These are phyloP conservation scores for Meghimatium bilineatum DNA, from an alignment of 2,888 invertebrate genomes.

Conservation along the genomic window DNA sequence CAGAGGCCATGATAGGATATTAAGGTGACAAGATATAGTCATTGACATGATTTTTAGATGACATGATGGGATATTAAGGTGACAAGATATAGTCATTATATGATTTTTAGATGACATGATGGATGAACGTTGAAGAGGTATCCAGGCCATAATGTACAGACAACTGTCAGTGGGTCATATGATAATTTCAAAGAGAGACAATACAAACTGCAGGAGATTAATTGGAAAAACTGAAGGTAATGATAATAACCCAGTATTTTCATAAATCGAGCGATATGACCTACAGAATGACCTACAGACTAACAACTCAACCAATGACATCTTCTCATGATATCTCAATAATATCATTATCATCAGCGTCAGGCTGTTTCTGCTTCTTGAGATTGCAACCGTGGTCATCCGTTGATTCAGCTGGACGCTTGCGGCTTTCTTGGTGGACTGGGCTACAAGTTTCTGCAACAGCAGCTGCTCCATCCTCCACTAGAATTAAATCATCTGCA, in stretches of 20 bases:
- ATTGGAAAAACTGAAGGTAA: too few relatives aligned
- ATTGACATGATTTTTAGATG: neutral
- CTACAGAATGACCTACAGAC: too few relatives aligned
- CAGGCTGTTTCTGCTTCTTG: slow-evolving; percentile 33
- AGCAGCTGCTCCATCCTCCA: slow-evolving; percentile 53
- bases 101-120: neutral
- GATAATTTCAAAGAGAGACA: too few relatives aligned
- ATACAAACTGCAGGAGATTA: too few relatives aligned
- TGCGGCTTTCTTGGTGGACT: slow-evolving; percentile 35
- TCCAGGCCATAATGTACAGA: neutral
- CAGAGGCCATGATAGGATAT: too few relatives aligned
- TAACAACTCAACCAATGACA: neutral
- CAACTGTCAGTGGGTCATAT: too few relatives aligned
- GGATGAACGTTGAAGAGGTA: neutral
- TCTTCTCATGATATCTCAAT: slow-evolving; percentile 51
- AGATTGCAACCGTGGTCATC: neutral
- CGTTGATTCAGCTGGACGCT: slow-evolving; percentile 50
- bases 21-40: too few relatives aligned
- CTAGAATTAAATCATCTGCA: slow-evolving; percentile 59
- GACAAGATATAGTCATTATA: too few relatives aligned
- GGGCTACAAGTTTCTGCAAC: slow-evolving; percentile 10
- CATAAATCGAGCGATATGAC: neutral
- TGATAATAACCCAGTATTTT: neutral
- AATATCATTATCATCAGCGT: slow-evolving; percentile 36
- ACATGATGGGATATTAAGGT: neutral